Conservation (phyloP, 1,140 invertebrate genomes). For the Aphis gossypii region DNA sequence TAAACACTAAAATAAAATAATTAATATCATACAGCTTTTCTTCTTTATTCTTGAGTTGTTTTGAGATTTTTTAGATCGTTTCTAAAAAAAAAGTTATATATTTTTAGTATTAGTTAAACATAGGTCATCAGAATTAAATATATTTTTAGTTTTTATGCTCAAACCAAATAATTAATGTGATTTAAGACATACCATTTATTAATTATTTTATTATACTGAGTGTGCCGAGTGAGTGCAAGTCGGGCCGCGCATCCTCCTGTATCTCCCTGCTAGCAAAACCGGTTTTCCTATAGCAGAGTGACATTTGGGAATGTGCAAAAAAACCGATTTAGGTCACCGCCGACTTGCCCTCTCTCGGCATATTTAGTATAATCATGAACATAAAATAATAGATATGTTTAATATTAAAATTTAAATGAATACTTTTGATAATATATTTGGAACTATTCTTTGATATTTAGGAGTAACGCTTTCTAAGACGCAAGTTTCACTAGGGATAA, state of each 20-base stretch:
- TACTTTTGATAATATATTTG: conserved; percentile 43
- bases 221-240: no score
- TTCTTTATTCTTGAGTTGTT: neutral
- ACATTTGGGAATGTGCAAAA: no score
- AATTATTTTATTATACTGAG: neutral
- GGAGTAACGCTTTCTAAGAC: conserved; percentile 30
- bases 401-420: neutral
- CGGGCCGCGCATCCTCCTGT: no score
- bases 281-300: no score
- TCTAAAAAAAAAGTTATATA: conserved; percentile 3
- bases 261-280: no score
- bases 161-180: neutral
- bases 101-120: conserved; percentile 4
- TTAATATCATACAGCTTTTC: conserved; percentile 12
- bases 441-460: conserved; percentile 29
- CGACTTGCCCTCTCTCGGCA: no score
- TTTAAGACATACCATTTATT: neutral
- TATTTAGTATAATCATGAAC: neutral
- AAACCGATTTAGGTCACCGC: no score
- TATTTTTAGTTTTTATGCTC: neutral
- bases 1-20: neutral
- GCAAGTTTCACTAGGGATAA: conserved; percentile 22
- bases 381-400: neutral
- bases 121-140: neutral
- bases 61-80: conserved; percentile 2